Evolutionary conservation across 2,888 invertebrate genomes (phyloP), one percentile per base, ranked within the genome.

Genomic region (Anthophora plumipes): DNA sequence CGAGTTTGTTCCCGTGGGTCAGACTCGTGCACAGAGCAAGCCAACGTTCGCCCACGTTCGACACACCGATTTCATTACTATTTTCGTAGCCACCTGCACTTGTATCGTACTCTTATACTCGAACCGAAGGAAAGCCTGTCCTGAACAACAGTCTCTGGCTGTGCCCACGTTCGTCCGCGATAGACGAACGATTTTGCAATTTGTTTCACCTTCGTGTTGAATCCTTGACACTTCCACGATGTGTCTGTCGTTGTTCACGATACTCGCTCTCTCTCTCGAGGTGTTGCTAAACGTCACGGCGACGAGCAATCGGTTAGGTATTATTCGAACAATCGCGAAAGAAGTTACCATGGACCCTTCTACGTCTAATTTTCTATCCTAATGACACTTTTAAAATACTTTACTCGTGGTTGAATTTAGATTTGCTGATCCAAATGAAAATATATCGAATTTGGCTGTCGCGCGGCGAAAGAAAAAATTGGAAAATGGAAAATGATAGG

Each of bases 21-120:
- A 84, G 76, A 72, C 85, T 80, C 83, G 85, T 85, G 80, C 70
- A 73, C 61, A 86, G 77, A 81, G 86, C 76, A 67, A 81, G 85
- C 82, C 84, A 81, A 63, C 52, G 68, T 20, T 54, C 79, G 80
- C 80, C 79, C 80, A 79, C 80, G 64, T 43, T 54, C 68, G 22
- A n/a, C 67, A 70, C 68, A 75, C 43, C 46, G 67, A 71, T 78
- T 82, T 78, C 78, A 63, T 74, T 68, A 72, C 76, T 79, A 87
- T 85, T 87, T 82, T 85, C 77, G 70, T 79, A 70, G 77, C 68
- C 63, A 79, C 66, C 70, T 80, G 71, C 80, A 25, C 37, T 55
- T 20, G 61, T 2, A n/a, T 7, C n/a, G n/a, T 17, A 3, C 9
- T 61, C 41, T 22, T 37, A 22, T 46, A 46, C 57, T 54, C 4